phyloP scores from a whole-genome alignment of 2,797 vertebrate genomes.

The Enteromius viviparus region DNA sequence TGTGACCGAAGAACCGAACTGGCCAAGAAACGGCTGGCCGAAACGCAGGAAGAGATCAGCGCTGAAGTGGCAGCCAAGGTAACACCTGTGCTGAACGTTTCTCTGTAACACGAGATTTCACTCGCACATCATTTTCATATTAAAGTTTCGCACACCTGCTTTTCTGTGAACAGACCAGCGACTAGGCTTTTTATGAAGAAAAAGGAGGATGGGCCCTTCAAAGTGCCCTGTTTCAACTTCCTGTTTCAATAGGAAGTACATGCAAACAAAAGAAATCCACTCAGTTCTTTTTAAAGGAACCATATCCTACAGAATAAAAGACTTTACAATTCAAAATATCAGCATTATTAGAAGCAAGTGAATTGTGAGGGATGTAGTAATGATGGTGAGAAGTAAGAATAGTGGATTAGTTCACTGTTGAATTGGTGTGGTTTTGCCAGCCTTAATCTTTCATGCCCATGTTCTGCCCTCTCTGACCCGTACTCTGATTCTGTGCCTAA shows the following conservation, averaged over 20 bases:
- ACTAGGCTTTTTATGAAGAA: neutral
- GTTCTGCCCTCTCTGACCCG: neutral
- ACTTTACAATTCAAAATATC: neutral
- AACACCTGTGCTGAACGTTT: conserved; percentile 14
- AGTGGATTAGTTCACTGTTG: neutral
- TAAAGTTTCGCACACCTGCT: conserved; percentile 7
- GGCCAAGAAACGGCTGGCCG: conserved; percentile 95
- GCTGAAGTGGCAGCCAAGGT: conserved; percentile 98
- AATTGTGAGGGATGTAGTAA: too few relatives aligned
- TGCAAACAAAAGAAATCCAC: neutral
- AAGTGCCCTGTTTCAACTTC: neutral
- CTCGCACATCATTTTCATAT: conserved; percentile 1
- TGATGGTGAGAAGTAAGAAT: neutral
- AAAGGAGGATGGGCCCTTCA: neutral
- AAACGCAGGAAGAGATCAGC: conserved; percentile 98
- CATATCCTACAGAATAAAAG: neutral
- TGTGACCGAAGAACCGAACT: conserved; percentile 96
- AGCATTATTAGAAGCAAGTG: neutral
- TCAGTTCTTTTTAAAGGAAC: neutral
- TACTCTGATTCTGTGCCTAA: too few relatives aligned
- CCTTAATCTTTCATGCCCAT: neutral
- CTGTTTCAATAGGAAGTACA: neutral
- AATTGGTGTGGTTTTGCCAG: neutral
- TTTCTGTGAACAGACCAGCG: neutral
- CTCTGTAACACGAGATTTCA: neutral